phyloP scores from a whole-genome alignment of 2,797 vertebrate genomes.

The Lepus oiostolus region DNA sequence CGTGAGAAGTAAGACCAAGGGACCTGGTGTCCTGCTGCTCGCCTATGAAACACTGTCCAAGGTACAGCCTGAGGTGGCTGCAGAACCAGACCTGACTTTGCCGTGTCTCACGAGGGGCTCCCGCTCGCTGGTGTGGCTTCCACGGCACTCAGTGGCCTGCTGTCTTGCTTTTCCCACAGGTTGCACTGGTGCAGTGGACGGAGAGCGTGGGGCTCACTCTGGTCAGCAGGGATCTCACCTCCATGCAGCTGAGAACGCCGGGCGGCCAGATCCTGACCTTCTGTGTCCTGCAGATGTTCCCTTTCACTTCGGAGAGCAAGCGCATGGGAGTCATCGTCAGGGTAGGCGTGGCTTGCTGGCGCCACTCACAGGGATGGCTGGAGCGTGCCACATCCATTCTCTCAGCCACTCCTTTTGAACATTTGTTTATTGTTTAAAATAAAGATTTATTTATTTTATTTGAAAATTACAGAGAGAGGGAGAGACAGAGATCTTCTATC shows the following conservation, averaged over 20 bases:
- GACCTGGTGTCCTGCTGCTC: neutral
- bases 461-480: too few species aligned
- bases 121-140: too few species aligned
- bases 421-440: too few species aligned
- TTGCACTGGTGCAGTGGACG: slow-evolving; percentile 96
- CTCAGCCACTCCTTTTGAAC: too few species aligned
- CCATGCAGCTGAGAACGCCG: slow-evolving; percentile 96
- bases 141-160: neutral
- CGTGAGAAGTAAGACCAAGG: neutral
- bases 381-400: neutral
- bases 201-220: slow-evolving; percentile 97
- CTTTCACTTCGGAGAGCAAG: slow-evolving; percentile 99
- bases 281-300: slow-evolving; percentile 97
- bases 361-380: neutral
- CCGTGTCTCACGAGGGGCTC: neutral
- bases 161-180: neutral
- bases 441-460: too few species aligned
- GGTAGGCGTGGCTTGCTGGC: slow-evolving; percentile 85
- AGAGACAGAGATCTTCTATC: too few species aligned
- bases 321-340: slow-evolving; percentile 98
- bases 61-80: too few species aligned
- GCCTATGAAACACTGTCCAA: neutral
- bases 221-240: slow-evolving; percentile 95
- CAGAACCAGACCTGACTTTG: too few species aligned
- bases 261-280: slow-evolving; percentile 96